Conservation (phyloP, 2,888 invertebrate species). For the Carpatolechia fugitivella region DNA sequence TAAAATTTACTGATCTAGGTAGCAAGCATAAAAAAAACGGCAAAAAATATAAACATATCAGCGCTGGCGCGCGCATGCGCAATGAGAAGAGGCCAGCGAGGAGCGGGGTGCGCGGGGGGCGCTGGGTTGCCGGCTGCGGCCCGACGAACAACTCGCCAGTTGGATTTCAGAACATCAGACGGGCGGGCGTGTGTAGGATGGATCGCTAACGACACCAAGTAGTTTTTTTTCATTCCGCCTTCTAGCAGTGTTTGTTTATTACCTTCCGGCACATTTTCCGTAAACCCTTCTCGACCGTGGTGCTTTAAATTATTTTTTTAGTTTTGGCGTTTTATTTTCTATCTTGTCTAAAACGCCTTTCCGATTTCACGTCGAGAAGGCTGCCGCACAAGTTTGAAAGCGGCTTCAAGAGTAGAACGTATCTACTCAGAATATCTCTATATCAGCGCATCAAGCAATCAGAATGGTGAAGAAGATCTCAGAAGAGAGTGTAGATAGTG, state of each 20-base stretch:
- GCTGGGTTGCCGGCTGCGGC: slow-evolving; percentile 50
- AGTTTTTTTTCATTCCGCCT: slow-evolving; percentile 81
- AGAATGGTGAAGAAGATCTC: slow-evolving; percentile 79
- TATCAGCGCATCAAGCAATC: slow-evolving; percentile 64
- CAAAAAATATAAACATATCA: slow-evolving; percentile 77
- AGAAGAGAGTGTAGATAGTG: slow-evolving; percentile 78
- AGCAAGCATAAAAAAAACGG: slow-evolving; percentile 42
- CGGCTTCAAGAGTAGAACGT: slow-evolving; percentile 73
- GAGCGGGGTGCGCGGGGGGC: slow-evolving; percentile 33
- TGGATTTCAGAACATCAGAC: slow-evolving; percentile 78
- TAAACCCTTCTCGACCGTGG: slow-evolving; percentile 74
- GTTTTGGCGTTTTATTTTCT: slow-evolving; percentile 61
- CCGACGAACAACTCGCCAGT: slow-evolving; percentile 53
- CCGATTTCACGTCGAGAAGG: slow-evolving; percentile 78
- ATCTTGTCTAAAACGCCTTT: slow-evolving; percentile 61
- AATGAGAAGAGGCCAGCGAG: slow-evolving; percentile 45
- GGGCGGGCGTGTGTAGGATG: slow-evolving; percentile 79
- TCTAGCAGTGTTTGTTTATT: slow-evolving; percentile 77
- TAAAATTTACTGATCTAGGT: no score
- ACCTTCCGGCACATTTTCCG: slow-evolving; percentile 70
- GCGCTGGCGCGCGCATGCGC: slow-evolving; percentile 67
- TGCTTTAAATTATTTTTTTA: slow-evolving; percentile 52
- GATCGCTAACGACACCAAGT: slow-evolving; percentile 78
- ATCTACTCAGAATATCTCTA: slow-evolving; percentile 70
- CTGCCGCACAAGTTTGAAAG: slow-evolving; percentile 76